These are phyloP conservation scores for Aphelenchoides avenae DNA, from an alignment of 1,140 invertebrate species.

Conservation along the genomic window DNA sequence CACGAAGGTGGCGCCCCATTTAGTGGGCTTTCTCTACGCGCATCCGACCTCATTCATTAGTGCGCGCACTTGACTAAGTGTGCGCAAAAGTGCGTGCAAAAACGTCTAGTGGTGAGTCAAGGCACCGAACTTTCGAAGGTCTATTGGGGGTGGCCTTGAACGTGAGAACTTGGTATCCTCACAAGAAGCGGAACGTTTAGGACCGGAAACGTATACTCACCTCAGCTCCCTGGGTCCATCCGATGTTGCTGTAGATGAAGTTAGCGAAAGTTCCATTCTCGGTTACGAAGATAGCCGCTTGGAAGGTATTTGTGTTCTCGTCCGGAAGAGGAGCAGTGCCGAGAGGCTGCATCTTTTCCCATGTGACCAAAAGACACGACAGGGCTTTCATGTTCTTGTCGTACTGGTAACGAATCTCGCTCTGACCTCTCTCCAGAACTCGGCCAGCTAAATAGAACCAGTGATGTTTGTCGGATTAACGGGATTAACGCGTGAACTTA, in stretches of 20 bases:
- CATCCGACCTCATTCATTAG: no score
- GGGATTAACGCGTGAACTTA: background rate
- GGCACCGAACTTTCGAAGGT: no score
- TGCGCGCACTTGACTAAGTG: no score
- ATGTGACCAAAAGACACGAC: slow-evolving; percentile 52
- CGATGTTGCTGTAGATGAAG: slow-evolving; percentile 59
- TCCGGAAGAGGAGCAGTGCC: slow-evolving; percentile 43
- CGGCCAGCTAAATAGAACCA: slow-evolving; percentile 44
- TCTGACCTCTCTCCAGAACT: slow-evolving; percentile 55
- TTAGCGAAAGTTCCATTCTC: slow-evolving; percentile 57
- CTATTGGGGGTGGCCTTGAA: no score
- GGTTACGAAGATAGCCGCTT: slow-evolving; percentile 57
- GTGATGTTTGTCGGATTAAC: background rate
- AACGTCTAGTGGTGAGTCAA: no score
- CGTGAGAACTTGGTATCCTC: no score
- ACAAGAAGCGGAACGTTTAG: no score
- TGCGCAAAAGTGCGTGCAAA: no score
- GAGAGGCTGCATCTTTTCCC: slow-evolving; percentile 52
- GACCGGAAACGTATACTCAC: no score
- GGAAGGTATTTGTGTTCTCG: slow-evolving; percentile 59
- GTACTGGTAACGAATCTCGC: slow-evolving; percentile 59
- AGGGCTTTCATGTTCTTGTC: slow-evolving; percentile 52
- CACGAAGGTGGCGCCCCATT: no score
- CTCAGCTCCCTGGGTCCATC: slow-evolving; percentile 59
- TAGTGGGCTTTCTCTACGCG: no score